Base-by-base conservation (phyloP, 2,888 invertebrate genomes). In the Dryococelus australis region DNA sequence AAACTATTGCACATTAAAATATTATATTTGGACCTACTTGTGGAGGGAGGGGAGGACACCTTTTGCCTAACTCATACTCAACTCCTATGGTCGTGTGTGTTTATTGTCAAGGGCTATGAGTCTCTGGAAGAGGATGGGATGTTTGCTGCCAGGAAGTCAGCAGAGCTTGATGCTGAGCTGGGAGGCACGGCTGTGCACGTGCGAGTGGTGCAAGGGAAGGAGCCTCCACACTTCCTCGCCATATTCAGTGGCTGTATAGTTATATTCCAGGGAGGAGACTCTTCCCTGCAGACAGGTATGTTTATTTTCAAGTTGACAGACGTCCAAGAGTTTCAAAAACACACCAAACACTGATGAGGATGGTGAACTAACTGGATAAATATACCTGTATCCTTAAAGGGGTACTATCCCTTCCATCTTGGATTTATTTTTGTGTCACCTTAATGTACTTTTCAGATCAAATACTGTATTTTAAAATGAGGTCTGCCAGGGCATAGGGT, bases 171-270 rank as follows among this genome's bases (percentile, higher is more conserved):
- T 90, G 92, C 93, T 83, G 92, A 92, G 88, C 90, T 94, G 28
- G 93, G 92, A 53, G 93, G 93, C 27, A 90, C 92, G 28, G 93
- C 94, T n/a, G 93, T 94, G 80, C 93, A 93, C 91, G 96, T 97
- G 13, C 95, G 97, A 92, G 95, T 98, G 10, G 95, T 96, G 84
- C 98, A 98, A 93, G 97, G 97, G 87, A 96, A 97, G 91, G 98
- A 98, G 93, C 98, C 98, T 0, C 95, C 97, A 20, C 98, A 99
- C 92, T 97, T 99, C 92, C 93, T 98, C 91, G 97, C 98, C 92
- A 95, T 98, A 88, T 98, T 98, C 92, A 96, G 96, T 90, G 98
- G 98, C 86, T 96, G 96, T 90, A 94, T 98, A 93, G 95, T 97
- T 87, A 95, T 97, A 89, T 95, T 97, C 90, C 94, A 94, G 86